These are phyloP conservation scores for Mimachlamys varia DNA, from an alignment of 2,888 invertebrate species.

Conservation along the genomic window DNA sequence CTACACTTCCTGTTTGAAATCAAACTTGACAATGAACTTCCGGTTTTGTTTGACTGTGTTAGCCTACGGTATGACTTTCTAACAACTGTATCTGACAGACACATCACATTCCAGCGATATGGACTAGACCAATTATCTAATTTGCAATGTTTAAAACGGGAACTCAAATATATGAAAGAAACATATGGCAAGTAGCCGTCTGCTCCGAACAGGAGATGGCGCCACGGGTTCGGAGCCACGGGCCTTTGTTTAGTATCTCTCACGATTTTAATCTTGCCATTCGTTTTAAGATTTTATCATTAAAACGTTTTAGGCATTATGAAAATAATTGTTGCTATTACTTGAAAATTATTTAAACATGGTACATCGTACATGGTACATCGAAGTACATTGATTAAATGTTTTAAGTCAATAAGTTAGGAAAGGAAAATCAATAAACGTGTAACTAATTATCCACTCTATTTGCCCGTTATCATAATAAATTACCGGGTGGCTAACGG, in stretches of 20 bases:
- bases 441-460: background rate
- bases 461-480: too few relatives aligned
- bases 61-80: background rate
- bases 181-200: constrained; percentile 11
- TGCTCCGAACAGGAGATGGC: background rate
- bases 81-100: background rate
- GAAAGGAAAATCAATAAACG: background rate
- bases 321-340: background rate
- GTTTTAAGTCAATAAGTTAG: too few relatives aligned
- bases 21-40: background rate
- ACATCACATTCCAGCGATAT: background rate
- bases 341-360: background rate
- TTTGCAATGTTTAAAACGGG: constrained; percentile 1
- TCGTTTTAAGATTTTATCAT: background rate
- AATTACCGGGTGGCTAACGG: too few relatives aligned
- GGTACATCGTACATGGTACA: background rate
- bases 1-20: background rate
- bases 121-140: background rate
- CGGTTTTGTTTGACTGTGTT: background rate
- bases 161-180: constrained; percentile 4
- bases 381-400: background rate
- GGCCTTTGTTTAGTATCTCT: constrained; percentile 21
- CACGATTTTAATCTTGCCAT: background rate
- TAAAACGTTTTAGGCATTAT: constrained; percentile 30
- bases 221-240: constrained; percentile 4